These are phyloP conservation scores for Gorsachius magnificus DNA, from an alignment of 2,797 vertebrate species.

Conservation along the genomic window DNA sequence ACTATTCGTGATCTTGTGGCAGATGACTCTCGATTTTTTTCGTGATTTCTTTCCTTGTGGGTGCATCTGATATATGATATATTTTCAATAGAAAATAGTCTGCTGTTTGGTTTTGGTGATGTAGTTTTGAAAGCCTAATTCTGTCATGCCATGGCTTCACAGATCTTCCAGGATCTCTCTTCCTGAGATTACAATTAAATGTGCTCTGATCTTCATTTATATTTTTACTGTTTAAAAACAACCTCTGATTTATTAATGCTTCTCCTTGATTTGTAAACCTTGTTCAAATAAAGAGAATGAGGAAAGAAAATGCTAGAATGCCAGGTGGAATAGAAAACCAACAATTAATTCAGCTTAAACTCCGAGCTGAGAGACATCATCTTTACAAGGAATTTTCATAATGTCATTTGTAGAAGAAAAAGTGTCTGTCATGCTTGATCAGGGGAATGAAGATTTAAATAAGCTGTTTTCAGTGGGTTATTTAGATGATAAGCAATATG, in stretches of 20 bases:
- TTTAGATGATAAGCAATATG: slow-evolving; percentile 22
- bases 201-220: neutral
- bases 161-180: neutral
- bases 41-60: neutral
- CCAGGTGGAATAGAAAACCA: neutral
- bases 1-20: neutral
- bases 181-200: neutral
- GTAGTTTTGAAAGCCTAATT: neutral
- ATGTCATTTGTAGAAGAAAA: slow-evolving; percentile 18
- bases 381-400: neutral
- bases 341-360: neutral
- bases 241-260: neutral
- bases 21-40: neutral
- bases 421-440: neutral
- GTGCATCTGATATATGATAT: neutral
- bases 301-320: neutral
- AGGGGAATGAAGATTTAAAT: neutral
- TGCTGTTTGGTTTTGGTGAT: neutral
- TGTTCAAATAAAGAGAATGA: neutral
- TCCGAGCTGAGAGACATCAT: neutral
- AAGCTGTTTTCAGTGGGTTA: slow-evolving; percentile 15
- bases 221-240: neutral
- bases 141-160: neutral
- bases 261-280: slow-evolving; percentile 6
- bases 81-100: neutral